Percentiles rank a stretch among this genome's conserved stretches.
Conservation (phyloP, 2,888 invertebrate genomes). For the Harmothoe impar region DNA sequence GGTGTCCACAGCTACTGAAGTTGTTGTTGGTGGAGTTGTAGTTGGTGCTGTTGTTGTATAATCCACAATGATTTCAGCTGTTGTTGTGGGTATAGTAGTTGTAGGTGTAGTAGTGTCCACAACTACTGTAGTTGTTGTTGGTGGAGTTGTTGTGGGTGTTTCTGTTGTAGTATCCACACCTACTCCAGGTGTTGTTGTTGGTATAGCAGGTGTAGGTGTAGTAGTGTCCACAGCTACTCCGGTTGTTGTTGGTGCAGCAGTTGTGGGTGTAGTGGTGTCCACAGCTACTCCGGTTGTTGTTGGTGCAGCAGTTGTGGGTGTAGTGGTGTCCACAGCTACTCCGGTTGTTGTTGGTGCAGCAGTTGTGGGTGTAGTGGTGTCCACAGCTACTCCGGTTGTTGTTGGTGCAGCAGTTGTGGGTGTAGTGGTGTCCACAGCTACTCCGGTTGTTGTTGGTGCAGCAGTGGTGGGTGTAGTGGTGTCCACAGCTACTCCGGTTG, state of each 20-base stretch:
- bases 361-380: not conserved
- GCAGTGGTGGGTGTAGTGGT: not conserved
- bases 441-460: not conserved
- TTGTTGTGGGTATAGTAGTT: too few species aligned
- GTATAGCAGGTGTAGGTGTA: not conserved
- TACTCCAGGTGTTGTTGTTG: not conserved
- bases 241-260: not conserved
- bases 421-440: not conserved
- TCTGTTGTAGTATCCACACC: not conserved
- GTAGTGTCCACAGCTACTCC: not conserved
- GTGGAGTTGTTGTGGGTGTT: not conserved
- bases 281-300: not conserved
- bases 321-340: not conserved
- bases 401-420: not conserved
- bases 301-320: constrained; percentile 17
- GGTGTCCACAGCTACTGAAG: not conserved
- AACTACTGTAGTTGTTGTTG: not conserved
- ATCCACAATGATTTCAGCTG: not conserved
- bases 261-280: not conserved
- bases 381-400: not conserved
- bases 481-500: not conserved
- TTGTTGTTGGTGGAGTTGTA: not conserved
- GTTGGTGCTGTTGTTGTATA: not conserved
- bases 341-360: too few species aligned
- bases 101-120: not conserved